Evolutionary conservation across 2,888 invertebrate genomes (phyloP), one percentile per base, ranked within the genome.

Genomic region (Cabera pusaria): DNA sequence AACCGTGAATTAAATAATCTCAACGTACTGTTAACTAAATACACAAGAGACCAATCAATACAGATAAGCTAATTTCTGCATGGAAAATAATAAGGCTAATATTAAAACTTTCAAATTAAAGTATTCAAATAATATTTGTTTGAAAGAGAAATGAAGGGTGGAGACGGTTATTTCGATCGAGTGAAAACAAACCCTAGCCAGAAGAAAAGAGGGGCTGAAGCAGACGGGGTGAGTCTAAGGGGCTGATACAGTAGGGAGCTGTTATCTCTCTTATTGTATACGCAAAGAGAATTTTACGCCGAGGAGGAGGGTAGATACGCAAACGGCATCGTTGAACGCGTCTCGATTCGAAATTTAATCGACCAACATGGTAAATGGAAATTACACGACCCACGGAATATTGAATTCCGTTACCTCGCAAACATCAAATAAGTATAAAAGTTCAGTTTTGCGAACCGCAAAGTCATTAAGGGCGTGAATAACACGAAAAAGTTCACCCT

Each of bases 261-360:
- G 64, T 59, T 59, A 73, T 65, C 60, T 57, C 45, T 45, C 53
- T 50, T 49, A 47, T 44, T 49, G 49, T 53, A 57, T 52, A 50
- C 42, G 48, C 37, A 46, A 52, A 48, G 58, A 47, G 60, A 61
- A 62, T 59, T 56, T 61, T 58, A 64, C 59, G 60, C 56, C 49
- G 40, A 47, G 48, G 56, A 64, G n/a, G n/a, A 59, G 59, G 67
- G 67, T 56, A 57, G 63, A 63, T 63, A 60, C 54, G 63, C 53
- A 57, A 70, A 66, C 34, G 53, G 52, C 44, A 50, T 47, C 42
- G 52, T 50, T 54, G 43, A 28, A 39, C 46, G 40, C 36, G 50
- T 54, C 37, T 54, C 49, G 36, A 50, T 56, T 57, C 47, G 42
- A 39, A 58, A 57, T 54, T 45, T 57, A 68, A 62, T 58, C 59